Base-by-base conservation (phyloP, 2,113 vertebrate genomes). In the Oryzias celebensis region DNA sequence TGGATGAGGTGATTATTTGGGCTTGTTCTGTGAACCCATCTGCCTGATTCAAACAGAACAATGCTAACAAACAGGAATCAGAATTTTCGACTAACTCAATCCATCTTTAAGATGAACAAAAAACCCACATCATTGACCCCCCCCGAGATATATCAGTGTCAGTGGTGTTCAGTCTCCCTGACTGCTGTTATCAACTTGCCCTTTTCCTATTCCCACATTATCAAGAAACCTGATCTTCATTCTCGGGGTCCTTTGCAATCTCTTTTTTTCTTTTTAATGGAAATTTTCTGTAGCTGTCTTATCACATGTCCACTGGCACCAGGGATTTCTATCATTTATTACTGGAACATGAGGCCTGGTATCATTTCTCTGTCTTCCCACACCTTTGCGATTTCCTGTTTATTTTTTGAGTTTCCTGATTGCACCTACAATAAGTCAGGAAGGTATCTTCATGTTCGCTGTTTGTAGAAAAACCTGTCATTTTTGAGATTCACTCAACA, bases 171-270 rank as follows among this genome's bases (percentile, higher is more conserved):
- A 71, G 69, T 73, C 74, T 62, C 66, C 72, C 68, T 59, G 68
- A 52, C 75, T 52, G 31, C 4, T 62, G 75, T 85, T 87, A 87
- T 90, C 87, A 83, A 77, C 67, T 62, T 71, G 72, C 64, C 81
- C 77, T 80, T 82, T 85, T 81, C 79, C 85, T 73, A 82, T 84
- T 86, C 55, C 66, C 41, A 36, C 69, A 80, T 85, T 89, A 90
- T 91, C 87, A 76, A 56, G 82, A 73, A 82, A 86, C 86, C 88
- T 89, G 82, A 90, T 89, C 87, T 87, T 70, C 66, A 79, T 82
- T 88, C 84, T 77, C 43, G 0, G 20, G 58, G 71, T 58, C 28
- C 64, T 46, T 63, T 14, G 5, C 14, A 5, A 26, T 26, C 17
- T 46, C 52, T 67, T 48, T 4, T 60, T 57, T 47, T 62, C 5